Conservation (phyloP, 2,888 invertebrate species). For the Meiosimyza platycephala region DNA sequence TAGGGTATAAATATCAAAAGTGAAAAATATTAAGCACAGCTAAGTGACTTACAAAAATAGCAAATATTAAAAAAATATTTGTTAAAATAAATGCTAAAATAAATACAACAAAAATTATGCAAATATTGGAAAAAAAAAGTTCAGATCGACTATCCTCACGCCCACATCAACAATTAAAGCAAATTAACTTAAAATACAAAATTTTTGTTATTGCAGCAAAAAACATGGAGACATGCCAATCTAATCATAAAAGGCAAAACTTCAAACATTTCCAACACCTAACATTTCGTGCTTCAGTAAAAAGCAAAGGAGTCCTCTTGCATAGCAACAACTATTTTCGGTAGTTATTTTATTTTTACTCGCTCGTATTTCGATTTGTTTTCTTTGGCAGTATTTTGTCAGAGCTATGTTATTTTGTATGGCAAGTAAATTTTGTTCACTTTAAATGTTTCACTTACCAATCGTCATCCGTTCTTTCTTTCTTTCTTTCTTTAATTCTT, state of each 20-base stretch:
- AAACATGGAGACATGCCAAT: conserved; percentile 1
- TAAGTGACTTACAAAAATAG: no score
- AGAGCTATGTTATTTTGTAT: no score
- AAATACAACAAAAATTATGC: neutral
- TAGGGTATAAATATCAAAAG: no score
- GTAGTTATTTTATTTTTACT: neutral
- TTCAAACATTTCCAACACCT: neutral
- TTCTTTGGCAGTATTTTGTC: no score
- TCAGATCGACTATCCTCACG: no score
- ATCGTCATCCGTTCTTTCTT: neutral
- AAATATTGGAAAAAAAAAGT: no score
- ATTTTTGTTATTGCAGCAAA: neutral
- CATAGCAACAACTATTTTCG: neutral
- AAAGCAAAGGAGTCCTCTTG: neutral
- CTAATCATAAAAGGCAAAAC: neutral
- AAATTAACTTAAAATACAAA: neutral
- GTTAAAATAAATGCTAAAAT: neutral
- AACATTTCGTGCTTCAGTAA: neutral
- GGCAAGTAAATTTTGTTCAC: neutral
- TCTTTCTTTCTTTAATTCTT: no score
- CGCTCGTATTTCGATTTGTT: neutral
- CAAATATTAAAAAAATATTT: no score
- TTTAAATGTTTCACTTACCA: conserved; percentile 13
- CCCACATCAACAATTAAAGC: neutral
- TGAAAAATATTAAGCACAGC: no score